Evolutionary conservation across 2,113 vertebrate species (phyloP), one percentile per base, ranked within the genome.

Genomic region (cattle (Bos taurus)): DNA sequence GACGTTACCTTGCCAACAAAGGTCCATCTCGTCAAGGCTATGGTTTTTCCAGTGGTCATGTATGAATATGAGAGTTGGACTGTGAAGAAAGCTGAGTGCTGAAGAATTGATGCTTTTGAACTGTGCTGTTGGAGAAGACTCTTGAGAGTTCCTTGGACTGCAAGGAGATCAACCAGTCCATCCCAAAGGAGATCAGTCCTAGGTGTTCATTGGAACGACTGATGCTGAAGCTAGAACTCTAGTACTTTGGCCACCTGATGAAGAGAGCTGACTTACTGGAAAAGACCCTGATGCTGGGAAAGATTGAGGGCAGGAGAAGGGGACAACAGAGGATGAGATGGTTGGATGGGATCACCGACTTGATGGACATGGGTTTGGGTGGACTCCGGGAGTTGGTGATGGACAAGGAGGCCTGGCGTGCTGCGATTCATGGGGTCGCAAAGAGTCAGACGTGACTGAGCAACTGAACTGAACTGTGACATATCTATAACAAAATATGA

Each of bases 331-430:
- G 30, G 14, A 64, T 33, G 30, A 62, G 14, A 62, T 33, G 60
- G 60, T 5, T 62, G 60, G 30, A 64, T 64, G 60, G 14, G 3
- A n/a, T 64, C 30, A 64, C 30, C 0, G 7, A 64, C 62, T 64
- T 3, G 0, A 33, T 33, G 6, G 15, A 33, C 30, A 0, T 33
- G 62, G 17, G 7, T n/a, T 2, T 64, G 15, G 7, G 0, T n/a
- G 30, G 16, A 64, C 62, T n/a, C 3, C 0, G 7, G 3, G 30
- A 50, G 50, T 15, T 50, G 50, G 50, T 50, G 50, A 50, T 50
- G 50, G 50, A 50, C 50, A 50, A 4, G 50, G 50, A 50, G 50
- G 50, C 14, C 14, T 50, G 50, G 50, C 14, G 0, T 15, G 60
- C 60, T 62, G 60, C 6, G 0, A 7, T 62, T 62, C 28, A 62